Base-by-base conservation (phyloP, 2,797 vertebrate genomes). In the Schizopygopsis malacanthus region DNA sequence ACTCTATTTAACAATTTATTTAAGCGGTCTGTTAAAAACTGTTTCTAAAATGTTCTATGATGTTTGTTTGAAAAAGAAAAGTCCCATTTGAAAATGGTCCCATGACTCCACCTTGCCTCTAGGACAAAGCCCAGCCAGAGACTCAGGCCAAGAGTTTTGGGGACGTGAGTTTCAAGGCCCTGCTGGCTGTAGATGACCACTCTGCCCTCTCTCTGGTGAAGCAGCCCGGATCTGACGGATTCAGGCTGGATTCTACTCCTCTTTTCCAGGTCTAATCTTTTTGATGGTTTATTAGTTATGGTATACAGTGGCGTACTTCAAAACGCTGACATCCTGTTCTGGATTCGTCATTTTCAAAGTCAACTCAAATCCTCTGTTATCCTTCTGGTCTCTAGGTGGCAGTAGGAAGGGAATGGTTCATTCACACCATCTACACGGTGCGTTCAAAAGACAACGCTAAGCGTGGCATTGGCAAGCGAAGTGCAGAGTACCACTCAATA, bases 91-190 rank as follows among this genome's bases (percentile, higher is more conserved):
- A 11, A 45, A 45, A 45, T 45, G 43, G 28, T 50, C 25, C 4
- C 79, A 77, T 84, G 2, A n/a, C 16, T 79, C 28, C 54, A 16
- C 5, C 75, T 79, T 59, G 59, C 79, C 18, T 75, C n/a, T 90
- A 96, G 98, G 98, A 99, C 93, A 99, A 97, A 92, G 96, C 96
- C 84, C 98, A 98, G 91, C 97, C 97, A 0, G 98, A 99, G 92
- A 98, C 97, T 2, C 97, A 98, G 92, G 96, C 95, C 4, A 93
- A 79, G 25, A 93, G 86, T 80, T 99, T 99, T 90, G 96, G 97
- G 65, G 95, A 95, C 92, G 91, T 98, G 41, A 87, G 90, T 65
- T 99, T 99, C 89, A 97, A 97, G 79, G 97, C 97, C 39, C 91
- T 91, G 77, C 95, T 99, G 89, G 97, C 97, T 2, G 88, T 93